phyloP scores from a whole-genome alignment of 2,113 vertebrate species.

The Onychostruthus taczanowskii region DNA sequence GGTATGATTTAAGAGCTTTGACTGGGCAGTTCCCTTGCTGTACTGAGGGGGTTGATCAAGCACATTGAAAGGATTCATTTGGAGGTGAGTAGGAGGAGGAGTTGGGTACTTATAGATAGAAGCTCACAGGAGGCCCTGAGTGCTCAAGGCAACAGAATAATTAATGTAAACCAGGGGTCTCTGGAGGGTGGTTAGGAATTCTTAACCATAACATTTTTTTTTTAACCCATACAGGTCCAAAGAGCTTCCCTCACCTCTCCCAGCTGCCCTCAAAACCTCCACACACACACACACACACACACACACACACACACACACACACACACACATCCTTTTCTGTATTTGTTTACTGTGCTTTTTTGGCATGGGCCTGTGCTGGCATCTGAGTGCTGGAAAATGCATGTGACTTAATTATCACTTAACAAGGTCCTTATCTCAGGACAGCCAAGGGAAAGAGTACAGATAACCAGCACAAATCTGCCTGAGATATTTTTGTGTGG shows the following conservation, averaged over 20 bases:
- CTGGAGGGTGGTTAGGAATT: constrained; percentile 73
- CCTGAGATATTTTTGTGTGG: not conserved
- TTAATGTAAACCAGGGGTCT: constrained; percentile 79
- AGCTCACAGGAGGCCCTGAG: constrained; percentile 20
- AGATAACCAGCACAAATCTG: not conserved
- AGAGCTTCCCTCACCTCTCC: not conserved
- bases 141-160: constrained; percentile 79
- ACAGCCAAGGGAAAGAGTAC: not conserved
- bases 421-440: not conserved
- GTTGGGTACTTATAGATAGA: constrained; percentile 35
- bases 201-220: constrained; percentile 68
- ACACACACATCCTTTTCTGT: fast-evolving
- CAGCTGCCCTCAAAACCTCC: not conserved
- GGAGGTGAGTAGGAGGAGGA: constrained; percentile 27
- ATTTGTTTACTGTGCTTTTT: not conserved
- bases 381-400: not conserved
- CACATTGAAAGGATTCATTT: not conserved
- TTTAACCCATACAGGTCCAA: constrained; percentile 55
- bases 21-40: not conserved
- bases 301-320: fast-evolving
- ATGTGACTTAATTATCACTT: not conserved
- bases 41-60: not conserved
- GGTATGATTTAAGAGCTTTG: not conserved
- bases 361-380: not conserved
- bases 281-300: fast-evolving